Conservation (phyloP, 2,113 vertebrate genomes). For the Anoura caudifer region DNA sequence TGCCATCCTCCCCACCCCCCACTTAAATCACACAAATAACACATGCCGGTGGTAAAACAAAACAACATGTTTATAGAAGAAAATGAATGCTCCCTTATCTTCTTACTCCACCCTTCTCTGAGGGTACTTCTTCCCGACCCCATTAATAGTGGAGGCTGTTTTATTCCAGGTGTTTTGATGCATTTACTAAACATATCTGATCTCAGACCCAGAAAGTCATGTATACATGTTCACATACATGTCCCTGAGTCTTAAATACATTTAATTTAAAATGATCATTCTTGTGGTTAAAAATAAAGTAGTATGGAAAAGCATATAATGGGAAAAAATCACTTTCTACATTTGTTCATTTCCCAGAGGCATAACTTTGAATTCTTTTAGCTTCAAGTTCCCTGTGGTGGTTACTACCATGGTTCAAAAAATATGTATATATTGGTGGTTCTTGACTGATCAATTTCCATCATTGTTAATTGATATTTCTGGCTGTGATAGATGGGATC, state of each 20-base stretch:
- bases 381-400: background rate
- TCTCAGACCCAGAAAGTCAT: background rate
- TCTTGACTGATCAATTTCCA: background rate
- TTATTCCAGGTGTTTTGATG: background rate
- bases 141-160: background rate
- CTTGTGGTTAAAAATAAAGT: background rate
- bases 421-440: background rate
- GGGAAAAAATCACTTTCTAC: background rate
- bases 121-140: background rate
- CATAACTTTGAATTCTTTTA: background rate
- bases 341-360: background rate
- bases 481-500: background rate
- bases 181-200: background rate
- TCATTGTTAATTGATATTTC: background rate
- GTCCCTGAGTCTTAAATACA: background rate
- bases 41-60: background rate
- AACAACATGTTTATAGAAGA: background rate
- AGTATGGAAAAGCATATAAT: background rate
- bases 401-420: background rate
- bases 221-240: no score
- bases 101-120: background rate
- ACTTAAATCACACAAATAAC: background rate
- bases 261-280: background rate
- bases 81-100: background rate
- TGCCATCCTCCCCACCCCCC: accelerated